Evolutionary conservation across 2,113 vertebrate species (phyloP), one percentile per base, ranked within the genome.

Genomic region (Parotia lawesii): DNA sequence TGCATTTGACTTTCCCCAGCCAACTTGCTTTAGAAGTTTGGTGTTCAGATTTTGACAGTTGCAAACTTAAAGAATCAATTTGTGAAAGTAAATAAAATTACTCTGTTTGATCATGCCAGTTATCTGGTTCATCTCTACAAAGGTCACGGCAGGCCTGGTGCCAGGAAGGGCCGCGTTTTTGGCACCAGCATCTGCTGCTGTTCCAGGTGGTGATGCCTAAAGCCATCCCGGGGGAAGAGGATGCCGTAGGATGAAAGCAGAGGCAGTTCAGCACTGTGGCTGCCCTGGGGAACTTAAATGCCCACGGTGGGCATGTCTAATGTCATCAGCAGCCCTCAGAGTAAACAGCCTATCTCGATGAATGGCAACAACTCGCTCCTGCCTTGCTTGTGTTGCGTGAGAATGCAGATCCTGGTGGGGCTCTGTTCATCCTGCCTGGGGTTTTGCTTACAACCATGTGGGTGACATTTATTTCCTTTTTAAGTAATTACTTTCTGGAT

Each of bases 401-500:
- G 89, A 93, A 61, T 71, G 78, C 62, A 51, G 81, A 54, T 85
- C 66, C 50, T 89, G 67, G 23, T 85, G 58, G 42, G 60, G 70
- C 74, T 95, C 77, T 83, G 47, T 23, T 89, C 9, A 6, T 77
- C 76, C 88, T 90, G 88, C 83, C 61, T 2, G 3, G 67, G 60
- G 69, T 67, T 96, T 92, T 93, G 86, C 92, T 94, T 86, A 28
- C 69, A 91, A 17, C 81, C 42, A 5, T 44, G 44, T 9, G 85
- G 81, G 89, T 90, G 90, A 95, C 91, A 90, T 95, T 96, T 96
- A 86, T 95, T 96, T 96, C 95, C 96, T 96, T 96, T 96, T 96
- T 94, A 95, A 95, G 95, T 95, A 95, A 94, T 91, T 95, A 47
- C 66, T 91, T 87, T 95, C 93, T 97, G 89, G 85, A 56, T 83